Conservation (phyloP, 2,113 vertebrate species). For the Aspiorhynchus laticeps region DNA sequence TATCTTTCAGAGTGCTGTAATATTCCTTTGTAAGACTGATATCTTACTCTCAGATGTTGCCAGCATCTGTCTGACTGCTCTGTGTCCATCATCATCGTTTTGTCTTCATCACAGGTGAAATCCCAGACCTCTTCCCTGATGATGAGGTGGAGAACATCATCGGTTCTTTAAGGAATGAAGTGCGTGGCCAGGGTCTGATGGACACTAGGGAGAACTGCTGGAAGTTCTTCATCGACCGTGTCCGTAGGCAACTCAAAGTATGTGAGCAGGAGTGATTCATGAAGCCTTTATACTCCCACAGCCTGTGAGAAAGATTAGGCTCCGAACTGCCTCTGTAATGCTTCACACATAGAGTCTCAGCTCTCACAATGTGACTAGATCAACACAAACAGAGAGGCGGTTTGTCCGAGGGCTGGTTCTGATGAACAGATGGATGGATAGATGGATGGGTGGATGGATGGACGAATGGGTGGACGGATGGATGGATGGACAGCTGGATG, state of each 20-base stretch:
- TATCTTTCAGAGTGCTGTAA: neutral
- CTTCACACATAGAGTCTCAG: slow-evolving; percentile 1
- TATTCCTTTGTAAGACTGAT: neutral
- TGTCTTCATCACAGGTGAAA: slow-evolving; percentile 82
- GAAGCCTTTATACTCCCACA: slow-evolving; percentile 13
- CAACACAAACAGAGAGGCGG: slow-evolving; percentile 1
- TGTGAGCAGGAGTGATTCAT: slow-evolving; percentile 3
- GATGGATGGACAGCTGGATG: no score
- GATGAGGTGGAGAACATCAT: slow-evolving; percentile 92
- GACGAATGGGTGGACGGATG: no score
- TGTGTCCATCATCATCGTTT: slow-evolving; percentile 7
- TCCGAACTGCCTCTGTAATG: neutral
- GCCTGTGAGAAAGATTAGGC: slow-evolving; percentile 54
- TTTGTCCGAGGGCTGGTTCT: neutral
- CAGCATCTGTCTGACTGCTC: neutral
- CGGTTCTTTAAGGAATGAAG: slow-evolving; percentile 82
- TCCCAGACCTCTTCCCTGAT: slow-evolving; percentile 90
- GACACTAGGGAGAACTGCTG: slow-evolving; percentile 91
- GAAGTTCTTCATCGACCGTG: slow-evolving; percentile 92
- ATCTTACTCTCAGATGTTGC: neutral
- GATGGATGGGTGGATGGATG: no score
- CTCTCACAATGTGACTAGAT: slow-evolving; percentile 19
- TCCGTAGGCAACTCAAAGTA: slow-evolving; percentile 90
- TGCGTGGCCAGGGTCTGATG: slow-evolving; percentile 81
- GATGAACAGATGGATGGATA: no score